phyloP scores from a whole-genome alignment of 2,113 vertebrate genomes.

The Pseudolaguvia tuberculata region DNA sequence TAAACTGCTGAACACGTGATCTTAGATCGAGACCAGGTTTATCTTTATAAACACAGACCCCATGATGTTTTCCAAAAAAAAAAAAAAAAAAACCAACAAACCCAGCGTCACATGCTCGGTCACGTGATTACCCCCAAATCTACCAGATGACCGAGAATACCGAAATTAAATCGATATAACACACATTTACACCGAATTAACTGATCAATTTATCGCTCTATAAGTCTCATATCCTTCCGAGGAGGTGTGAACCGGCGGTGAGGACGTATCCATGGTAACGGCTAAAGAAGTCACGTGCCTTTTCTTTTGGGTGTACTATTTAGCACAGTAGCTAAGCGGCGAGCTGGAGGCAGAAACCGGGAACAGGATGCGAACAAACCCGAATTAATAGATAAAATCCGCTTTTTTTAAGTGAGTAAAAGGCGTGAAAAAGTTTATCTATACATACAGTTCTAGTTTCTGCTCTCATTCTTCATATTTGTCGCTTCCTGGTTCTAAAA shows the following conservation, averaged over 20 bases:
- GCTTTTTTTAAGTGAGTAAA: neutral
- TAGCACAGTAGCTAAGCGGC: neutral
- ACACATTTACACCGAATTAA: too few relatives aligned
- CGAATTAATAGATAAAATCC: neutral
- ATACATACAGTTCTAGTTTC: neutral
- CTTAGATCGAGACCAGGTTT: neutral
- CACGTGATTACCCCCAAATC: neutral
- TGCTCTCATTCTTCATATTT: neutral
- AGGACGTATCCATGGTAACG: neutral
- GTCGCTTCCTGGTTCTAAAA: neutral
- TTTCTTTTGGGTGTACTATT: neutral
- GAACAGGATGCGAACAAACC: neutral
- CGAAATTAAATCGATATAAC: neutral
- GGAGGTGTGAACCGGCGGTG: neutral
- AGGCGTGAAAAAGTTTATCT: neutral
- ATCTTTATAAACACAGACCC: neutral
- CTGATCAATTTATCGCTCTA: too few relatives aligned
- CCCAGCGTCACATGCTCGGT: slow-evolving; percentile 1
- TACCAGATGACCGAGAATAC: too few relatives aligned
- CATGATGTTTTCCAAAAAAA: neutral
- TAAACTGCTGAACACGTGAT: too few relatives aligned
- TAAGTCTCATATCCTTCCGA: neutral
- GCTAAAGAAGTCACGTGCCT: neutral
- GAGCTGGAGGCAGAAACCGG: neutral
- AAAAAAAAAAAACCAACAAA: too few relatives aligned